These are phyloP conservation scores for Omphaloscelis lunosa DNA, from an alignment of 2,888 invertebrate species.

Conservation along the genomic window DNA sequence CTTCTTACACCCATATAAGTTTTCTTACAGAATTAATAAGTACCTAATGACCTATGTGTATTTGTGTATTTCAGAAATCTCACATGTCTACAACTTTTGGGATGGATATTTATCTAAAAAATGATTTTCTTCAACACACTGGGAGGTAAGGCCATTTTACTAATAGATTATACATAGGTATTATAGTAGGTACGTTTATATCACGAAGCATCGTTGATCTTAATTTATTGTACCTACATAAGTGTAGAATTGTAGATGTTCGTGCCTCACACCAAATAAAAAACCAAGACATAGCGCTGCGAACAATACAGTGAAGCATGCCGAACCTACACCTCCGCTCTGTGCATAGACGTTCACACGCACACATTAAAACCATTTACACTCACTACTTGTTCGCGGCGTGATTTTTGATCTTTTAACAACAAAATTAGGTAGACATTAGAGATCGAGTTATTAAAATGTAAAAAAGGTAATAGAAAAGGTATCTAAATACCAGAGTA, in stretches of 20 bases:
- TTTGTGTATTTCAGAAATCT: slow-evolving; percentile 92
- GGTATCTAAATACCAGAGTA: neutral
- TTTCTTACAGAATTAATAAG: neutral
- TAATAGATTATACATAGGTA: neutral
- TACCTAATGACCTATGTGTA: neutral
- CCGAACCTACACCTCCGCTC: too few relatives aligned
- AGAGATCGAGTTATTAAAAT: neutral
- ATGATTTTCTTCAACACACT: slow-evolving; percentile 98
- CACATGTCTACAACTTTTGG: slow-evolving; percentile 94
- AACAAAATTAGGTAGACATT: neutral
- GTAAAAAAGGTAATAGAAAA: neutral
- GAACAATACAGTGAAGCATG: too few relatives aligned
- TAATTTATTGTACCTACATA: too few relatives aligned
- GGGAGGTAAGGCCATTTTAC: slow-evolving; percentile 92
- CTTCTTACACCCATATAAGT: neutral
- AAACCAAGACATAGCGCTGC: too few relatives aligned
- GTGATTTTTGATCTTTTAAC: neutral
- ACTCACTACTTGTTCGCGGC: too few relatives aligned
- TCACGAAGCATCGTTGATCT: too few relatives aligned
- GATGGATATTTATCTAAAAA: slow-evolving; percentile 97
- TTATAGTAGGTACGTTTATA: too few relatives aligned
- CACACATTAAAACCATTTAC: too few relatives aligned
- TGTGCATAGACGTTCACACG: too few relatives aligned
- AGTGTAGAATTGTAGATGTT: too few relatives aligned
- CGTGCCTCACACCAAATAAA: too few relatives aligned